Evolutionary conservation across 92 coral and sea anemone genomes (phyloP).

Genomic region (Desmophyllum pertusum): DNA sequence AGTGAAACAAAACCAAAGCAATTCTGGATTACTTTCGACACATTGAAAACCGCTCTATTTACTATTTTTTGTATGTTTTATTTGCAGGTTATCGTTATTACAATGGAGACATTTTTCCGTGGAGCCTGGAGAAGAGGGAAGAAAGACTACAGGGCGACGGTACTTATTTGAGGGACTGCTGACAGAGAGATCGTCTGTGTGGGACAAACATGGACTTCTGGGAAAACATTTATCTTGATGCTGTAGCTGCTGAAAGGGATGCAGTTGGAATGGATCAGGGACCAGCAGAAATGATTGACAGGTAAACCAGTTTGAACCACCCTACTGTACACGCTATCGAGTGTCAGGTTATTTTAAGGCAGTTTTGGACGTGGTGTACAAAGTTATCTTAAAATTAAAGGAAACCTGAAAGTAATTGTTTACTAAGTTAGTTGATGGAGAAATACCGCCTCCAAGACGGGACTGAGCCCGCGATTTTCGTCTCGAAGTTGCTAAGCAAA

Average conservation of each 20-base stretch:
- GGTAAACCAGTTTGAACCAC: constrained; percentile 43
- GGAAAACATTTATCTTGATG: constrained; percentile 92
- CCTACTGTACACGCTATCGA: too few relatives aligned
- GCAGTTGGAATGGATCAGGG: constrained; percentile 97
- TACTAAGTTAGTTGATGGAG: background rate
- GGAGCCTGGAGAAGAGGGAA: constrained; percentile 59
- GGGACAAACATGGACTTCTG: constrained; percentile 99
- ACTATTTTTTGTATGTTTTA: background rate
- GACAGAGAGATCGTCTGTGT: constrained; percentile 81
- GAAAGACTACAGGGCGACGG: constrained; percentile 77
- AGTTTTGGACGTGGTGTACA: too few relatives aligned
- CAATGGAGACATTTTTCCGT: constrained; percentile 86
- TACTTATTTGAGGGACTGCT: constrained; percentile 91
- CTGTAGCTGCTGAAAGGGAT: constrained; percentile 91
- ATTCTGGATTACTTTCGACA: too few relatives aligned
- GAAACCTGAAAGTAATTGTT: background rate
- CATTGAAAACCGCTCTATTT: background rate
- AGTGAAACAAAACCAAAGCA: too few relatives aligned
- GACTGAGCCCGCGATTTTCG: too few relatives aligned
- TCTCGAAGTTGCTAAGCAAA: too few relatives aligned
- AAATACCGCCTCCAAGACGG: too few relatives aligned
- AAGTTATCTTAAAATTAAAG: background rate
- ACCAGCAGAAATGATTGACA: constrained; percentile 94
- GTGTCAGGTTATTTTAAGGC: too few relatives aligned
- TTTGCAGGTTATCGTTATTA: constrained; percentile 72